Conservation (phyloP, 2,113 vertebrate species). For the Heloderma charlesbogerti region DNA sequence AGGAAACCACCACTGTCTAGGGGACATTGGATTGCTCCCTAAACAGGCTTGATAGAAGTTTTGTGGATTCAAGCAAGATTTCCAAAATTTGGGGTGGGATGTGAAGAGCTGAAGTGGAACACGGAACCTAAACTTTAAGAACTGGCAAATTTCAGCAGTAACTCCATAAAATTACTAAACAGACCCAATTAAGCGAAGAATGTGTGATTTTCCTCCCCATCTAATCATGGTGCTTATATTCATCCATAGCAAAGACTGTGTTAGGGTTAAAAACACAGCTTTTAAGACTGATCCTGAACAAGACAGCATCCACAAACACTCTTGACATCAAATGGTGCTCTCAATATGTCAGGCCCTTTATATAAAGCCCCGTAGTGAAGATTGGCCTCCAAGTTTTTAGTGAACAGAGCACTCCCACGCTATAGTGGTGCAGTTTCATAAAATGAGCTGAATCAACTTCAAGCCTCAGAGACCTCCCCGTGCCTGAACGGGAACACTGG, state of each 20-base stretch:
- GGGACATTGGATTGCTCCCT: too few relatives aligned
- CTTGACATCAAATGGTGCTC: not conserved
- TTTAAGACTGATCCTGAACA: not conserved
- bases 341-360: too few relatives aligned
- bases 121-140: not conserved
- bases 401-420: not conserved
- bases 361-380: not conserved
- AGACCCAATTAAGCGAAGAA: not conserved
- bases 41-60: not conserved
- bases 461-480: not conserved
- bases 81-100: not conserved
- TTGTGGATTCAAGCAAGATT: not conserved
- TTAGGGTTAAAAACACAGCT: not conserved
- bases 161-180: not conserved
- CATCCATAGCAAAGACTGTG: not conserved
- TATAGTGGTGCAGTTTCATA: accelerated
- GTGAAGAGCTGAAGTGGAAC: not conserved
- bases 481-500: not conserved
- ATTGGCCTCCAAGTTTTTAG: not conserved
- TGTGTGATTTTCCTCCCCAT: not conserved
- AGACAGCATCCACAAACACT: not conserved
- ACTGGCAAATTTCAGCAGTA: not conserved
- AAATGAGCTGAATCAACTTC: not conserved
- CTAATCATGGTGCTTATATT: not conserved
- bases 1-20: too few relatives aligned